Percentiles rank a stretch among this genome's conserved stretches.
These are phyloP conservation scores for Ctenoplectra terminalis DNA, from an alignment of 1,140 invertebrate genomes.

Conservation along the genomic window DNA sequence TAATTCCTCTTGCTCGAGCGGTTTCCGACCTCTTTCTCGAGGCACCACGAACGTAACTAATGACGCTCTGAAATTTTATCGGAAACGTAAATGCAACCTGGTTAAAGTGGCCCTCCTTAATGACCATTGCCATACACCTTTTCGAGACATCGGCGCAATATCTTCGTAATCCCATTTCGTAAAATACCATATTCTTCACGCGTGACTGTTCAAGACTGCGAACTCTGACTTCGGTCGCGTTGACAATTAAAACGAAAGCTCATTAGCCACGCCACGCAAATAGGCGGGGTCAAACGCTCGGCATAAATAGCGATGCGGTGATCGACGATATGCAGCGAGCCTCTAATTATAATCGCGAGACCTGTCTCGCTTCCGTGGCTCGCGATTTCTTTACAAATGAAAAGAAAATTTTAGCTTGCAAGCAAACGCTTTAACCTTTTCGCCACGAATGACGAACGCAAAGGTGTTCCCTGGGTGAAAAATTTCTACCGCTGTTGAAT, in stretches of 20 bases:
- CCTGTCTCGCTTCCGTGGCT: background rate
- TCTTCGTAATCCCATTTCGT: background rate
- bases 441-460: too few species aligned
- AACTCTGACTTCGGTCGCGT: background rate
- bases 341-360: slow-evolving; percentile 47
- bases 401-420: background rate
- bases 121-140: background rate
- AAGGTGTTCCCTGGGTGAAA: too few species aligned
- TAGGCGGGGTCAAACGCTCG: too few species aligned
- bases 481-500: too few species aligned
- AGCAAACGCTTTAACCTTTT: too few species aligned
- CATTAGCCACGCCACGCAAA: background rate
- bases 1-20: too few species aligned
- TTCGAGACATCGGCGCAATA: too few species aligned
- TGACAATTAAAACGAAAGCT: slow-evolving; percentile 5
- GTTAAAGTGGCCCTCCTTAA: background rate
- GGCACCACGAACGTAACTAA: slow-evolving; percentile 27
- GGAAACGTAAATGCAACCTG: slow-evolving; percentile 17
- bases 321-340: slow-evolving; percentile 3
- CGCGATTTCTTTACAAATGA: background rate
- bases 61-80: slow-evolving; percentile 19
- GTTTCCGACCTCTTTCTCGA: background rate
- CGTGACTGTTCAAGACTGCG: background rate
- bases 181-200: background rate
- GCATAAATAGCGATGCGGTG: background rate